Conservation (phyloP, 2,113 vertebrate species). For the Acanthisitta chloris region DNA sequence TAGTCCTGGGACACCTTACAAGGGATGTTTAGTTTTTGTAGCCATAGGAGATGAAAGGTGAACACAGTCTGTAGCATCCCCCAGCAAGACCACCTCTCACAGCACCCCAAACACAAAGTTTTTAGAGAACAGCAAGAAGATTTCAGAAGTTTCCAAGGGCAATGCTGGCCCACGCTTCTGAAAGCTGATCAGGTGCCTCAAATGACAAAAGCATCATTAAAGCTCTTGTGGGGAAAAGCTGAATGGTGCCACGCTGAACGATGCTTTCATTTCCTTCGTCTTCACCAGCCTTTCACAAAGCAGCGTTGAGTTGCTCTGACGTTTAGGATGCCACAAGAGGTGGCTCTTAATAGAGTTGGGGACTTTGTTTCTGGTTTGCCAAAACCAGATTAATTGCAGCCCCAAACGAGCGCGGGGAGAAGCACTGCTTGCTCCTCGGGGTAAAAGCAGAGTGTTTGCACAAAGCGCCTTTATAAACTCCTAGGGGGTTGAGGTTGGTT, state of each 20-base stretch:
- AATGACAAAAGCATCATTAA: not conserved
- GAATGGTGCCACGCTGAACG: rapidly evolving
- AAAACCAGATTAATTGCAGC: not conserved
- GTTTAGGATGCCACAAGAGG: not conserved
- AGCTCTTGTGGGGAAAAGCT: not conserved
- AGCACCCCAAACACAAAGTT: not conserved
- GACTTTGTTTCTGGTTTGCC: not conserved
- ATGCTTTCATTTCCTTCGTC: not conserved
- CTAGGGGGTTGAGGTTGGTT: not conserved
- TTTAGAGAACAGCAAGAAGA: not conserved
- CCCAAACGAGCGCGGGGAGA: rapidly evolving
- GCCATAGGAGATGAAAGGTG: not conserved
- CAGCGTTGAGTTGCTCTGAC: rapidly evolving
- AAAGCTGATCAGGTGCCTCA: not conserved
- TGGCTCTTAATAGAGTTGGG: not conserved
- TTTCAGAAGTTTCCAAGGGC: not conserved
- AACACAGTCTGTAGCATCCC: not conserved
- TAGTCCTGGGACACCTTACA: not conserved
- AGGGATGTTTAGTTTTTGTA: not conserved
- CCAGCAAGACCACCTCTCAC: not conserved
- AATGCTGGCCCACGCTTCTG: rapidly evolving
- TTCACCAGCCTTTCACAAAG: not conserved
- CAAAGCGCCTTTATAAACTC: not conserved
- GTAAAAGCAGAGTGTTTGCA: not conserved
- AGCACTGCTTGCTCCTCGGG: rapidly evolving